These are phyloP conservation scores for Tigriopus japonicus DNA, from an alignment of 1,140 invertebrate species.

Conservation along the genomic window DNA sequence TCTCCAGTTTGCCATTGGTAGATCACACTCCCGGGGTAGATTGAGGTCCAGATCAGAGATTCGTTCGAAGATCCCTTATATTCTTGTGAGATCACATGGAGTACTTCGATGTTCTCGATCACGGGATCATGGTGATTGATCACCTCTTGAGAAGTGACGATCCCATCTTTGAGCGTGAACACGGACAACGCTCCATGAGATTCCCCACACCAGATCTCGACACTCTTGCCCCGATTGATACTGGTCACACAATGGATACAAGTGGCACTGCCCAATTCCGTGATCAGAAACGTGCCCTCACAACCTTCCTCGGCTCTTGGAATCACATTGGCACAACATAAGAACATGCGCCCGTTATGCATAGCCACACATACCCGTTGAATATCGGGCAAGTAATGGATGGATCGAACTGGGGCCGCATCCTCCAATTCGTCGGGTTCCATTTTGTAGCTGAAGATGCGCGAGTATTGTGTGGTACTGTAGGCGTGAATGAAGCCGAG, in stretches of 20 bases:
- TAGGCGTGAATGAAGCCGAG: conserved; percentile 58
- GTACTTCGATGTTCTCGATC: conserved; percentile 38
- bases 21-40: conserved; percentile 55
- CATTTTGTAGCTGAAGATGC: conserved; percentile 10
- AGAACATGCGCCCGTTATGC: conserved; percentile 49
- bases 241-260: conserved; percentile 5
- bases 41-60: conserved; percentile 47
- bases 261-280: conserved; percentile 38
- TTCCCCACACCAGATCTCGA: conserved; percentile 55
- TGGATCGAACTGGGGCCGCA: neutral
- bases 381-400: conserved; percentile 21
- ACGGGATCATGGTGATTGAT: conserved; percentile 37
- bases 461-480: neutral
- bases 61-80: conserved; percentile 19
- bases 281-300: conserved; percentile 50
- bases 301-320: conserved; percentile 39
- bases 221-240: conserved; percentile 18
- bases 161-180: conserved; percentile 37
- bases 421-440: neutral
- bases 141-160: conserved; percentile 38
- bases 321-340: conserved; percentile 39
- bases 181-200: conserved; percentile 48
- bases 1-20: conserved; percentile 57
- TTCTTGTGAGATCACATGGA: conserved; percentile 32
- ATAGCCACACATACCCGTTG: conserved; percentile 49